Conservation (phyloP, 92 coral and sea anemone genomes). For the Zoanthus sansibaricus region DNA sequence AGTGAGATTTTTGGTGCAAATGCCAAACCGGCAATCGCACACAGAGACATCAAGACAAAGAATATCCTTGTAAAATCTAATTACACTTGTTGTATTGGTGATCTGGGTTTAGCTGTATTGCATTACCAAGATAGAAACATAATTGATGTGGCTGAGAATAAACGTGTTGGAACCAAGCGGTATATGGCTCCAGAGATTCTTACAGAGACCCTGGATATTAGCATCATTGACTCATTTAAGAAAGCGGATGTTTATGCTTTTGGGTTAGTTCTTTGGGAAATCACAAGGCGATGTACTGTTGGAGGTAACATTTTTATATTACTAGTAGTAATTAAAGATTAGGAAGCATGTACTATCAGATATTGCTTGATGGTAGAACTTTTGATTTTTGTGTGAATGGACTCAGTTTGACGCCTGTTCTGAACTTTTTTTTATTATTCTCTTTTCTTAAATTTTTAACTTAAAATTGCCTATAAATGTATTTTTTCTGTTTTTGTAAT, state of each 20-base stretch:
- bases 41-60: constrained; percentile 93
- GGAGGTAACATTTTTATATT: constrained; percentile 62
- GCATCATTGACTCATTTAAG: constrained; percentile 85
- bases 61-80: constrained; percentile 93
- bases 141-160: constrained; percentile 68
- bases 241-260: constrained; percentile 95
- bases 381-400: too few species aligned
- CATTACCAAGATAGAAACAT: constrained; percentile 70
- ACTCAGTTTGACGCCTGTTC: too few species aligned
- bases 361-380: too few species aligned
- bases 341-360: too few species aligned
- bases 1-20: constrained; percentile 89
- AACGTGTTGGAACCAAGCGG: constrained; percentile 88
- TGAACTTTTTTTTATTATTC: too few species aligned
- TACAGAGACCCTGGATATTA: constrained; percentile 73
- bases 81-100: constrained; percentile 93
- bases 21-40: constrained; percentile 93
- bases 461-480: too few species aligned
- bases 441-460: too few species aligned
- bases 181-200: constrained; percentile 98
- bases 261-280: constrained; percentile 97
- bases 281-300: constrained; percentile 80
- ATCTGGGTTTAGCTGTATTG: constrained; percentile 89
- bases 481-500: too few species aligned
- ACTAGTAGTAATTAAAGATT: not conserved